Base-by-base conservation (phyloP, 1,140 invertebrate species). In the Neuroterus valhalla region DNA sequence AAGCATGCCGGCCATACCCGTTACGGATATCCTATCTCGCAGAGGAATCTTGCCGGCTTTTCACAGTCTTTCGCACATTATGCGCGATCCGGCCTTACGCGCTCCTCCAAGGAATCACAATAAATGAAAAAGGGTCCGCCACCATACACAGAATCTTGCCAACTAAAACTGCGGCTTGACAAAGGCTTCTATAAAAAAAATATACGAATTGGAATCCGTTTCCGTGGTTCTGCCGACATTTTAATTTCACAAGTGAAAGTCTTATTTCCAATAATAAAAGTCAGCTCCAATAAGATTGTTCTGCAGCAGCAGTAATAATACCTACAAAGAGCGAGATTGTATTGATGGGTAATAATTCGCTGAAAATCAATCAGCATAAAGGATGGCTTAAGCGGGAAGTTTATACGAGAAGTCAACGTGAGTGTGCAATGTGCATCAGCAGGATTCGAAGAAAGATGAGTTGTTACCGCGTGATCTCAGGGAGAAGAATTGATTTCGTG, bases 11-110 rank as follows among this genome's bases (percentile, higher is more conserved):
- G 79, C 73, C 78, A 71, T 66, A 79, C 80, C 79, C 81, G 82
- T 83, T 83, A 83, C 84, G 84, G 81, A 85, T 86, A 84, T 79
- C 78, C 76, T 83, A 87, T 87, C 86, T 84, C 80, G 81, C 80
- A 80, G 82, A 85, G 81, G 82, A 84, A 87, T 87, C 86, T 85
- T 74, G 77, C 66, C 68, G 76, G 74, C 78, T 81, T 82, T 83
- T 81, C 78, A 81, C 70, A 72, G 76, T 79, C 78, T 82, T 80
- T 78, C 71, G 68, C 73, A 55, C 66, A 45, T 52, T 62, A 69
- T 66, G 44, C 38, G 46, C 17, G 46, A 48, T 48, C n/a, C 15
- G n/a, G 46, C 17, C 31, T 38, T 48, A 38, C 45, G 74, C 75
- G 77, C 75, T 74, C 66, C 66, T 68, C 15, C 68, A 31, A 43